Evolutionary conservation across 2,797 vertebrate species (phyloP).

Genomic region (Zenarchopterus dispar): DNA sequence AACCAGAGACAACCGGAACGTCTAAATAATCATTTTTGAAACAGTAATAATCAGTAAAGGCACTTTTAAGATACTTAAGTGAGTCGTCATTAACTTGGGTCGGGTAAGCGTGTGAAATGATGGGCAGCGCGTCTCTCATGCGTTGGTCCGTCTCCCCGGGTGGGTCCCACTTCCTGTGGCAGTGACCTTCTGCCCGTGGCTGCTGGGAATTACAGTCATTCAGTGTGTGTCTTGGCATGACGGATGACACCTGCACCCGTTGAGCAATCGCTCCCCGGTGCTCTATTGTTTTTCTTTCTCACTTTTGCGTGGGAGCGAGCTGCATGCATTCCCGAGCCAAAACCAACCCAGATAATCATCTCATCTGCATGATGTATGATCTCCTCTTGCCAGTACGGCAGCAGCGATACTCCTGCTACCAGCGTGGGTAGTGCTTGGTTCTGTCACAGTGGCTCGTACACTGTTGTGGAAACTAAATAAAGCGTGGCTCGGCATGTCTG

Average conservation of each 20-base stretch:
- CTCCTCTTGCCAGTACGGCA: slow-evolving; percentile 15
- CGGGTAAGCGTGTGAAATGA: slow-evolving; percentile 55
- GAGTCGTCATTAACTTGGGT: slow-evolving; percentile 23
- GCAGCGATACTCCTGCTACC: slow-evolving; percentile 20
- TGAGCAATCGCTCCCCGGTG: slow-evolving; percentile 79
- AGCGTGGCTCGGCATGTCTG: slow-evolving; percentile 30
- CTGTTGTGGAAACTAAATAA: neutral
- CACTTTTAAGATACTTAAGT: slow-evolving; percentile 5
- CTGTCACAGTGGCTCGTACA: neutral
- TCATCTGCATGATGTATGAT: slow-evolving; percentile 76
- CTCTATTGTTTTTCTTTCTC: slow-evolving; percentile 76
- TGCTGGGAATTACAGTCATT: slow-evolving; percentile 75
- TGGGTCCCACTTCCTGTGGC: slow-evolving; percentile 57
- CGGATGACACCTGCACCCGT: slow-evolving; percentile 82
- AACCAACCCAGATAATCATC: slow-evolving; percentile 79
- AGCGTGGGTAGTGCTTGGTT: slow-evolving; percentile 19
- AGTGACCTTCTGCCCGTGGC: slow-evolving; percentile 69
- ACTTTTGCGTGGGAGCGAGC: slow-evolving; percentile 79
- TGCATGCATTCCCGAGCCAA: slow-evolving; percentile 72
- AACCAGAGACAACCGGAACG: neutral
- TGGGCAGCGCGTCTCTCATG: slow-evolving; percentile 25
- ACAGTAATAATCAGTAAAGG: slow-evolving; percentile 3
- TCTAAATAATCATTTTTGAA: neutral
- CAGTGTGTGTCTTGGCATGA: slow-evolving; percentile 71
- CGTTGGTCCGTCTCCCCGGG: slow-evolving; percentile 44